Base-by-base conservation (phyloP, 2,888 invertebrate species). In the Sarcophaga variegata region DNA sequence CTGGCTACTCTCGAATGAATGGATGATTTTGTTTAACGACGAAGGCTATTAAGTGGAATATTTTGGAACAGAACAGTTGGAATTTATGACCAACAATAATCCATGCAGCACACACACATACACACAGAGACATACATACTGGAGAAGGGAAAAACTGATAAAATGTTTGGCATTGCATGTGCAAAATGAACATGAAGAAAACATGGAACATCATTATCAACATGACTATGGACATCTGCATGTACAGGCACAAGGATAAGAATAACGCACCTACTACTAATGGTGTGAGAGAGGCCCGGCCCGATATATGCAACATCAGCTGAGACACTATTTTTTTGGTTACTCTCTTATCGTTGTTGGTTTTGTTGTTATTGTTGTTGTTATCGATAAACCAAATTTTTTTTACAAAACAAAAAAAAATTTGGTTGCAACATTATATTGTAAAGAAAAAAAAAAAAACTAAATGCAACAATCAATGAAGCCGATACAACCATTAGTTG, bases 31-130 rank as follows among this genome's bases (percentile, higher is more conserved):
- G 81, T 77, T 69, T 72, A 84, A 77, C 81, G 81, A 85, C 84
- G 83, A 81, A 85, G 84, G 88, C 91, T 91, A 92, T 91, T 92
- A 91, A 92, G 90, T 91, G 92, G 90, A 90, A 90, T 90, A 14
- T 54, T 54, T 89, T 91, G 37, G 37, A 37, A 37, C 37, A 90
- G 92, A 90, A 89, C 90, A 91, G 91, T 91, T 90, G 90, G 90
- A 92, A 92, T 92, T 92, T 92, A 92, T 92, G 92, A 89, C 87
- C 79, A 82, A 79, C 87, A 81, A 87, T 87, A 87, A 86, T 83
- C 80, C 84, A 80, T 83, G 66, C 71, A 79, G 22, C 12, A 20
- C 47, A 70, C 49, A 70, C 4, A 22, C 2, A 49, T 0, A 49
- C 3, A 5, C 62, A 62, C 0, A n/a, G 25, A 71, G n/a, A 37